Percentiles rank a stretch among this genome's conserved stretches.
phyloP scores from a whole-genome alignment of 2,888 invertebrate species.

The Halictus ligatus region DNA sequence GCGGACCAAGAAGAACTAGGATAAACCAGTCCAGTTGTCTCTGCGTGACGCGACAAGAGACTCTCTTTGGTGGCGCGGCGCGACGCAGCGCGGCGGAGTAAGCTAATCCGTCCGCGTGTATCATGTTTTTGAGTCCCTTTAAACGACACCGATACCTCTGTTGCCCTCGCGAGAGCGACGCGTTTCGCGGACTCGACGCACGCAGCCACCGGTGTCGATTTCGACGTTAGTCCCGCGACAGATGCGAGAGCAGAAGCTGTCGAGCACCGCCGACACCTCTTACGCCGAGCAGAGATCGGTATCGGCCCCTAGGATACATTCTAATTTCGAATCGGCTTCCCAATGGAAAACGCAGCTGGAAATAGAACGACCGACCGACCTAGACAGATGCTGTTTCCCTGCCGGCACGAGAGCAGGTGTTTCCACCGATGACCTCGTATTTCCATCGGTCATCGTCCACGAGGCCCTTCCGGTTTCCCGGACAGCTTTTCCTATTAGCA shows the following conservation, averaged over 20 bases:
- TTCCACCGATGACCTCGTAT: constrained; percentile 18
- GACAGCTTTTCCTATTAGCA: not conserved
- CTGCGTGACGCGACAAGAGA: constrained; percentile 17
- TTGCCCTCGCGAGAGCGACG: constrained; percentile 28
- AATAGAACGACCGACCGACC: constrained; percentile 53
- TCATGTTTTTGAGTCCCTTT: constrained; percentile 58
- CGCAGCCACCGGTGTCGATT: constrained; percentile 14
- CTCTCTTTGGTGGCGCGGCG: constrained; percentile 40
- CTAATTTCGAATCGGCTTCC: not conserved
- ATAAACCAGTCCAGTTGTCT: constrained; percentile 53
- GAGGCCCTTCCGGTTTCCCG: not conserved
- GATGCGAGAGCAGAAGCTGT: constrained; percentile 1
- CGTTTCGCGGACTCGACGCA: constrained; percentile 6
- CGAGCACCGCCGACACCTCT: not conserved
- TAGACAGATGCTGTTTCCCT: constrained; percentile 63
- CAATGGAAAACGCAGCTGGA: constrained; percentile 58
- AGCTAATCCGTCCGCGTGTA: constrained; percentile 51
- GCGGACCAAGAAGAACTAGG: constrained; percentile 51
- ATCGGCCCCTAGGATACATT: not conserved
- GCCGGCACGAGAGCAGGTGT: constrained; percentile 58
- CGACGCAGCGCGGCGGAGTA: constrained; percentile 32
- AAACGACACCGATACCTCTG: constrained; percentile 54
- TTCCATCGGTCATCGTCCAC: not conserved
- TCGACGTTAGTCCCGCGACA: constrained; percentile 11
- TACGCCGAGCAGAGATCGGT: not conserved